These are phyloP conservation scores for Antrozous pallidus DNA, from an alignment of 2,797 vertebrate genomes.

Conservation along the genomic window DNA sequence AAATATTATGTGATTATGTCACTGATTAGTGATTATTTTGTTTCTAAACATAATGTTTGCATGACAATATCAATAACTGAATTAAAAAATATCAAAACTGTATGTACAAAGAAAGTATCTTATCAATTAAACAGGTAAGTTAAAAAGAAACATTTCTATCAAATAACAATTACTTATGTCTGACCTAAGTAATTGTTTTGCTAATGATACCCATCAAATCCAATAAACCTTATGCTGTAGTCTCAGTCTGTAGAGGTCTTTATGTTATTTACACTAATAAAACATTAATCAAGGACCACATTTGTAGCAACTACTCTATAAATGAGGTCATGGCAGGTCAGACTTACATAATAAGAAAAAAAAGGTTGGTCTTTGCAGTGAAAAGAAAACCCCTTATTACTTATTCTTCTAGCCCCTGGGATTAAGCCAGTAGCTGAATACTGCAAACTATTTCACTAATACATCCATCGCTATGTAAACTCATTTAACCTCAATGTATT, in stretches of 20 bases:
- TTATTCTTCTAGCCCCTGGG: conserved; percentile 83
- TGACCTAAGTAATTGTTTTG: conserved; percentile 85
- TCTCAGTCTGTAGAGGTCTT: conserved; percentile 82
- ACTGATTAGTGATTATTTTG: not conserved
- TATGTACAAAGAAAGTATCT: conserved; percentile 47
- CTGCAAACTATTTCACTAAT: conserved; percentile 75
- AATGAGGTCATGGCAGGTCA: conserved; percentile 87
- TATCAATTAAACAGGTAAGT: conserved; percentile 58
- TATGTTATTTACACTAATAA: conserved; percentile 89
- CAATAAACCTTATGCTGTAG: conserved; percentile 79
- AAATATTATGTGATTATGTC: not conserved
- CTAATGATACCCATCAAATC: conserved; percentile 87
- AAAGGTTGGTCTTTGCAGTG: conserved; percentile 85
- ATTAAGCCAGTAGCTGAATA: conserved; percentile 87
- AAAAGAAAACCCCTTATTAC: conserved; percentile 92
- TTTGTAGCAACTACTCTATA: conserved; percentile 81
- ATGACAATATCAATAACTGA: conserved; percentile 25
- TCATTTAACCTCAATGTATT: conserved; percentile 43
- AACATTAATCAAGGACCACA: conserved; percentile 85
- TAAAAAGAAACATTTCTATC: conserved; percentile 52
- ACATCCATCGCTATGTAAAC: conserved; percentile 58
- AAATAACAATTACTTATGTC: conserved; percentile 60
- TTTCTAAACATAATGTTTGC: not conserved
- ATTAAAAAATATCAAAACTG: conserved; percentile 21
- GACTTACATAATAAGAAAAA: conserved; percentile 91